Evolutionary conservation across 2,797 vertebrate genomes (phyloP).

Genomic region (Enteromius afrohamiltoni): DNA sequence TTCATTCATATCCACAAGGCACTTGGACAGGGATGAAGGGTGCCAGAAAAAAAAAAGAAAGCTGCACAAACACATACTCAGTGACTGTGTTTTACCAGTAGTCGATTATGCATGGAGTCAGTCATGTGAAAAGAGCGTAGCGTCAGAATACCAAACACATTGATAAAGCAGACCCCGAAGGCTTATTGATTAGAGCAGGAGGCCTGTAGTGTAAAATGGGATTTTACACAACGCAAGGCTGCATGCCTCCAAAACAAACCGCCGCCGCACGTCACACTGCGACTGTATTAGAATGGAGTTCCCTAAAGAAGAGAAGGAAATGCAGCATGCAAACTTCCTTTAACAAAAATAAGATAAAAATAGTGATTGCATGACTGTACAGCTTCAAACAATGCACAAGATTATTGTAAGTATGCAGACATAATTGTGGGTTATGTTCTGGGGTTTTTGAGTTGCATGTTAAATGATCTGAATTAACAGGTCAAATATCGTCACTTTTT

Average conservation of each 20-base stretch:
- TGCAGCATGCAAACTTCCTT: conserved; percentile 19
- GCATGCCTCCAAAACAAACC: conserved; percentile 33
- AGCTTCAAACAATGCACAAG: not conserved
- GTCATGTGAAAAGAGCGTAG: conserved; percentile 55
- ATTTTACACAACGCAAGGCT: conserved; percentile 41
- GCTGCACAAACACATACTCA: conserved; percentile 32
- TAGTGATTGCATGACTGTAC: not conserved
- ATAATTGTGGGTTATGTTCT: not conserved
- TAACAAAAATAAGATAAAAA: not conserved
- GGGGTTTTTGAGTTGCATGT: not conserved
- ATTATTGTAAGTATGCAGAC: not conserved
- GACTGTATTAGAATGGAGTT: conserved; percentile 43
- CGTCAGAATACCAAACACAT: conserved; percentile 55
- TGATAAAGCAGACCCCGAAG: conserved; percentile 58
- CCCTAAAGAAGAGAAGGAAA: not conserved
- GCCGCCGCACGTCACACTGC: conserved; percentile 22
- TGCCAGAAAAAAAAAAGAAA: conserved; percentile 46
- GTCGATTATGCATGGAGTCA: conserved; percentile 56
- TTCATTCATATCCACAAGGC: conserved; percentile 57
- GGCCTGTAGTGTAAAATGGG: conserved; percentile 49
- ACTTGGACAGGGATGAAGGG: conserved; percentile 52
- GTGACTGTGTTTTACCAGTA: conserved; percentile 55
- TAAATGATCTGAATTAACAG: not conserved
- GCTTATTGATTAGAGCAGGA: conserved; percentile 57
- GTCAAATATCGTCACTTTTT: not conserved